Evolutionary conservation across 2,113 vertebrate species (phyloP).

Genomic region (Lophius piscatorius): DNA sequence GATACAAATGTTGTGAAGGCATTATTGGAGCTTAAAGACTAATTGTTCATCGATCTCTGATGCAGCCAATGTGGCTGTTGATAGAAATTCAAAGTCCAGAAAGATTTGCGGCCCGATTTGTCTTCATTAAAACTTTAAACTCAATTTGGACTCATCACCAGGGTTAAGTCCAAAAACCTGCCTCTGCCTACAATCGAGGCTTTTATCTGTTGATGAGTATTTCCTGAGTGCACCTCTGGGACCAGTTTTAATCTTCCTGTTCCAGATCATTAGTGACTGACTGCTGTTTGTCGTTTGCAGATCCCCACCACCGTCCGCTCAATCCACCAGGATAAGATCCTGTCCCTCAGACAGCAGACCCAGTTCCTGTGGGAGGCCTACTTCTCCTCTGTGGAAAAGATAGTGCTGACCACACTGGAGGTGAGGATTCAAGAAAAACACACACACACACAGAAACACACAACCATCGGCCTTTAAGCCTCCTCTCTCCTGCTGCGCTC

Average conservation of each 20-base stretch:
- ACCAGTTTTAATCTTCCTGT: conserved; percentile 18
- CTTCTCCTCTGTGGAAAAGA: conserved; percentile 79
- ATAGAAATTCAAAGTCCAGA: too few relatives aligned
- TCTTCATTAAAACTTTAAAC: not conserved
- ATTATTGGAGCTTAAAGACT: too few relatives aligned
- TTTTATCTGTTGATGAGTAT: conserved; percentile 5
- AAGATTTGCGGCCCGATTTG: not conserved
- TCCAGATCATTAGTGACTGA: conserved; percentile 5
- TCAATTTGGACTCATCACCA: not conserved
- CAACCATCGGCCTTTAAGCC: not conserved
- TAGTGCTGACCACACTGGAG: conserved; percentile 78
- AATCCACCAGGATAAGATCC: conserved; percentile 80
- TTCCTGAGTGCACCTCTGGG: conserved; percentile 19
- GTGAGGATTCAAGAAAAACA: conserved; percentile 46
- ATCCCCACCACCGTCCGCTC: conserved; percentile 77
- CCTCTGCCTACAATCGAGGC: not conserved
- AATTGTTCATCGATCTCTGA: too few relatives aligned
- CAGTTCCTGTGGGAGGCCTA: conserved; percentile 81
- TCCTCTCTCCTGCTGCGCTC: conserved; percentile 12
- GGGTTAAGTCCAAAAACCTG: not conserved
- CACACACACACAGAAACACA: not conserved
- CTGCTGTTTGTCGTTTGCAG: conserved; percentile 42
- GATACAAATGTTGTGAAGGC: too few relatives aligned
- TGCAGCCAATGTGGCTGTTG: too few relatives aligned
- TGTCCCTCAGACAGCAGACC: conserved; percentile 76